Evolutionary conservation across 2,113 vertebrate species (phyloP), one percentile per base, ranked within the genome.

Genomic region (Epinephelus lanceolatus): DNA sequence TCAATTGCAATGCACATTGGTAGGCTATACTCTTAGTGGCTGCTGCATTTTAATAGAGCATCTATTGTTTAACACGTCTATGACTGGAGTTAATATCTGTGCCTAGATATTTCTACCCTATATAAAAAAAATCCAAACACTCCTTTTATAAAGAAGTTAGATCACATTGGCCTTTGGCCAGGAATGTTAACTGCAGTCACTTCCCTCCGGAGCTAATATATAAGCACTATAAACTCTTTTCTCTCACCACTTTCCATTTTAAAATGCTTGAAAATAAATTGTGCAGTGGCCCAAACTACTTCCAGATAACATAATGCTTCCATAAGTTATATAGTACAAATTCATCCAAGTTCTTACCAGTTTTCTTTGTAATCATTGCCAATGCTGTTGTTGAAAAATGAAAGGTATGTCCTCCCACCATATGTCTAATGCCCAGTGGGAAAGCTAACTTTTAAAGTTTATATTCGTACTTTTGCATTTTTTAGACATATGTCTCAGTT

Each of bases 141-240:
- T 67, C 14, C 25, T 53, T 74, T 80, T 51, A 78, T 67, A 52
- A 62, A 65, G 33, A 25, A 23, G 52, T 23, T n/a, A 15, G 60
- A 77, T 78, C 57, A 33, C n/a, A 74, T 27, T 75, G 78, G 78
- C 75, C 0, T 6, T 6, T 72, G 66, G 71, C 66, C 77, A 81
- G 63, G 56, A 73, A 61, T 73, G 62, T 76, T 65, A 59, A 80
- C 71, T 61, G 55, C 82, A 56, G 52, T 27, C 52, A 57, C 33
- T 67, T 68, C 47, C 78, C 73, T 61, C 57, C 23, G 66, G 40
- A 80, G 71, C 66, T 49, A 76, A 86, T 81, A 84, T 76, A 78
- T 65, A 79, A 86, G 74, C 78, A 78, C 71, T 82, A 57, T 78
- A 83, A 87, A 85, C 67, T 62, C 11, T 30, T 62, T 66, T 85